Evolutionary conservation across 2,113 vertebrate genomes (phyloP), one percentile per base, ranked within the genome.

Genomic region (Hystrix brachyura): DNA sequence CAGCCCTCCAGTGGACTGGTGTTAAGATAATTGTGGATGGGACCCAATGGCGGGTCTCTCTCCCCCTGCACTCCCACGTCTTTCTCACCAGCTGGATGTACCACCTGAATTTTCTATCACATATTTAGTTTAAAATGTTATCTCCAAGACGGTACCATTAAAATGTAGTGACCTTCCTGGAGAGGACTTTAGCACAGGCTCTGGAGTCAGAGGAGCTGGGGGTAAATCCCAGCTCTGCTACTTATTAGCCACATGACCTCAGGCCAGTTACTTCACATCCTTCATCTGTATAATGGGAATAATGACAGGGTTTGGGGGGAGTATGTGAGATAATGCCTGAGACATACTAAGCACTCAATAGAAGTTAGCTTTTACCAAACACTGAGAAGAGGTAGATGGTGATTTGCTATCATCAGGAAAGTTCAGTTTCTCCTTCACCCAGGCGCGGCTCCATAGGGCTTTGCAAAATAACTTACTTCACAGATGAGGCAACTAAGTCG

Each of bases 391-490:
- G 51, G 59, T 48, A 13, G 38, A 62, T 85, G n/a, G 69, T 60
- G 32, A 57, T 27, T 80, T 23, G n/a, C 53, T 21, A 46, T 43
- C 5, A 72, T 23, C 34, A 74, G 67, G 76, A 83, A 27, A n/a
- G 74, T 84, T 81, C 72, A 72, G 48, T 87, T 80, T 94, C 55
- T 79, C n/a, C 64, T 86, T 59, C 62, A 76, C 13, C 0, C 64
- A 29, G 25, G n/a, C 72, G 4, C 92, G 27, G 86, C 17, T 57
- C 8, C 10, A 43, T 38, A 13, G 57, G 13, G 11, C 62, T 89
- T 93, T 94, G 18, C 34, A 95, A 95, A 91, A 51, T 59, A 69
- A 46, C 7, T 76, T 94, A 2, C 76, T 96, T 91, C 59, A 64
- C 6, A 57, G 57, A 89, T 32, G 62, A 79, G 32, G 4, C 57